Base-by-base conservation (phyloP, 2,888 invertebrate genomes). In the Cryptops parisi region DNA sequence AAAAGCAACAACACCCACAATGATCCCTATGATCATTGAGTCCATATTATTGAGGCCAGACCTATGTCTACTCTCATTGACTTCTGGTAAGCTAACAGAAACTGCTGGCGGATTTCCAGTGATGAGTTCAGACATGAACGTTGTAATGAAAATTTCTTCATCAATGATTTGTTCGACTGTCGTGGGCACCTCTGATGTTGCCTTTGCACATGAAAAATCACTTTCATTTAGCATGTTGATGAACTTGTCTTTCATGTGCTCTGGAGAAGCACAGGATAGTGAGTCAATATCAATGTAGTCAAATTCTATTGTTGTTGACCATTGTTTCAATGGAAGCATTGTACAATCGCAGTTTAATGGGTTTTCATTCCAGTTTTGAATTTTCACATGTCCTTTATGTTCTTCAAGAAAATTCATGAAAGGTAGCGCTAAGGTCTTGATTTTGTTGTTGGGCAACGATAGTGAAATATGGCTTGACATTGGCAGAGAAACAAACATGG, bases 11-110 rank as follows among this genome's bases (percentile, higher is more conserved):
- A 90, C 89, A 1, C 90, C 89, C 0, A 89, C 89, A 0, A 90
- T 89, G 59, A 91, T 90, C n/a, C 88, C 88, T 55, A 91, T 90
- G 50, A 91, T 90, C n/a, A 91, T 73, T 3, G 88, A 89, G 61
- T 90, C 90, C 62, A 91, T 90, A 62, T 88, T 89, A 53, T 78
- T 81, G 76, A 0, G 59, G 51, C 23, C 55, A 56, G 22, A 27
- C 27, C 19, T 47, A 17, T 25, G 24, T 6, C 3, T 25, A 19
- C 55, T 38, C 39, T 26, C 38, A 40, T 23, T 41, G 23, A 26
- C 12, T 9, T 3, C 19, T 2, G 47, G n/a, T 2, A 26, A 15
- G 5, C 26, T 6, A 41, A 5, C 47, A 24, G 9, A 19, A 15
- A 24, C 15, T 15, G 47, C 23, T 22, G 6, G 15, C 27, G 27